Base-by-base conservation (phyloP, 2,888 invertebrate species). In the Drosophila pegasa region DNA sequence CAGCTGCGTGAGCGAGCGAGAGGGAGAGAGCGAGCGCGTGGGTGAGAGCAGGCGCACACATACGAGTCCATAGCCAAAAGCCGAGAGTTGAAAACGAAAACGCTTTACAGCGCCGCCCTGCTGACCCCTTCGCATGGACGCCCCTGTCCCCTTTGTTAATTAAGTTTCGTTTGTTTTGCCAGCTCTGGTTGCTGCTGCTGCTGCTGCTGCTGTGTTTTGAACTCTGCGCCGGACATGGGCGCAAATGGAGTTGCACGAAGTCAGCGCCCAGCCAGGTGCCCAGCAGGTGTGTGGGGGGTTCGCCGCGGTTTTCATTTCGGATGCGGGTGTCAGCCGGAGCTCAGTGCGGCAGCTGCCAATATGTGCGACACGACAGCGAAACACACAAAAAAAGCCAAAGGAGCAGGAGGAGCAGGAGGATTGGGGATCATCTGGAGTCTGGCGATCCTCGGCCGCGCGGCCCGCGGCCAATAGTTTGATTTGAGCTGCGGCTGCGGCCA, bases 111-210 rank as follows among this genome's bases (percentile, higher is more conserved):
- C 20, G 9, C 14, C 22, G 2, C 0, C 29, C 18, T n/a, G 9
- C 29, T n/a, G 37, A 9, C 57, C n/a, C 29, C 33, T 22, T 31
- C 45, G 35, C 27, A 14, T 29, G 50, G 27, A 10, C 40, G 50
- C 45, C 48, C 35, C 45, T 66, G 71, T 67, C 71, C 79, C 82
- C 85, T 87, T 87, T 89, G 87, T 87, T 87, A 87, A 87, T 87
- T 87, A 87, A 87, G 90, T 89, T 89, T 89, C 86, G 88, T 89
- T 87, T 88, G 87, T 89, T 89, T 86, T 89, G 80, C 63, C 59
- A 70, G 65, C 68, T 57, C 67, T 63, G 61, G 62, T 55, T 63
- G 20, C 25, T 47, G 38, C n/a, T 45, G 45, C 27, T 31, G 31
- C 31, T 47, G 38, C 10, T 63, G 33, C 33, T 57, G 45, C 29